Conservation (phyloP, 2,113 vertebrate genomes). For the Catharus minimus region DNA sequence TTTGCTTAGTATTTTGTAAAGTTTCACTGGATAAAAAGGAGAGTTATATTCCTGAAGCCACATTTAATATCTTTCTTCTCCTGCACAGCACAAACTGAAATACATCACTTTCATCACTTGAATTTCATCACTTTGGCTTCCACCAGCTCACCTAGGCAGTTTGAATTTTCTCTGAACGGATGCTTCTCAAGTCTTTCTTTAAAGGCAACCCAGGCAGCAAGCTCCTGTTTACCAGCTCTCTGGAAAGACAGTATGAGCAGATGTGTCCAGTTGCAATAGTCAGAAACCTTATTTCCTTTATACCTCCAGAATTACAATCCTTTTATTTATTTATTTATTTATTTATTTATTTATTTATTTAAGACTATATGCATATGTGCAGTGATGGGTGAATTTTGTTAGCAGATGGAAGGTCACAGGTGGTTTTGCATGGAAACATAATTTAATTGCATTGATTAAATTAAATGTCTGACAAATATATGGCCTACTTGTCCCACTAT, state of each 20-base stretch:
- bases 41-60: not conserved
- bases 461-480: conserved; percentile 64
- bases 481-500: not conserved
- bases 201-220: not conserved
- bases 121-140: conserved; percentile 3
- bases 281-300: not conserved
- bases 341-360: not conserved
- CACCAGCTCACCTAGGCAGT: not conserved
- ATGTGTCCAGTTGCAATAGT: not conserved
- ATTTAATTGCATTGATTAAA: conserved; percentile 73
- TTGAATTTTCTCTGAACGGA: not conserved
- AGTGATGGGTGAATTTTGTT: conserved; percentile 46
- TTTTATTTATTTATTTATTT: no score
- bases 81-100: not conserved
- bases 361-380: not conserved
- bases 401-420: conserved; percentile 70
- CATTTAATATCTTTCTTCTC: not conserved
- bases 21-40: not conserved
- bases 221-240: not conserved
- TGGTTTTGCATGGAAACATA: conserved; percentile 66
- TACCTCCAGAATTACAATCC: not conserved
- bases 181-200: not conserved
- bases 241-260: not conserved
- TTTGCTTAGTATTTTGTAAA: not conserved
- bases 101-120: not conserved